These are phyloP conservation scores for Palythoa grandis DNA, from an alignment of 92 coral and sea anemone genomes.

Conservation along the genomic window DNA sequence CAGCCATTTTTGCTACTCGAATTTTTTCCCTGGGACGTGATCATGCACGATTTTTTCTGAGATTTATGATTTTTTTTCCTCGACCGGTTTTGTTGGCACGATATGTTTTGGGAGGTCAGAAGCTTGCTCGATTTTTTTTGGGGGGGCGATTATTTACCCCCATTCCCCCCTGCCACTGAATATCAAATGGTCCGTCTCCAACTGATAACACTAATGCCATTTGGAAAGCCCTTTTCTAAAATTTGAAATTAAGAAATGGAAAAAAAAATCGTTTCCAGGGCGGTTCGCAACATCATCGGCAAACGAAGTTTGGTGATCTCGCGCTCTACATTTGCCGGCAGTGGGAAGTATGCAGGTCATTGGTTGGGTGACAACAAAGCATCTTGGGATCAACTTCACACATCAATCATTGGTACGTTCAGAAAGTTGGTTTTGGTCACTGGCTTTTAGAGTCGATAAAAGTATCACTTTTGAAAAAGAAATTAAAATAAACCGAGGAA, in stretches of 20 bases:
- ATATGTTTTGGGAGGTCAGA: too few species aligned
- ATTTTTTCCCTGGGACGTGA: too few species aligned
- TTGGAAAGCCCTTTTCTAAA: too few species aligned
- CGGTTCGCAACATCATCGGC: constrained; percentile 31
- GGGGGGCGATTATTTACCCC: too few species aligned
- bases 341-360: constrained; percentile 93
- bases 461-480: not conserved
- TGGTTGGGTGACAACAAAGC: constrained; percentile 98
- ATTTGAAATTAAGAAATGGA: not conserved
- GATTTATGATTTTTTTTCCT: too few species aligned
- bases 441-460: not conserved
- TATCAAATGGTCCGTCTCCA: too few species aligned
- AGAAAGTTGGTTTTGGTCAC: not conserved
- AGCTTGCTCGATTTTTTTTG: too few species aligned
- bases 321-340: constrained; percentile 91
- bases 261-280: constrained; percentile 21
- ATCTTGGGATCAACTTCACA: constrained; percentile 80
- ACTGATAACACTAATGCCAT: too few species aligned
- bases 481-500: not conserved
- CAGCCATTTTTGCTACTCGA: too few species aligned
- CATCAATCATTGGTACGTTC: constrained; percentile 79
- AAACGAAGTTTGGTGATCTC: constrained; percentile 94
- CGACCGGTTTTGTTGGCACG: too few species aligned
- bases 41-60: too few species aligned
- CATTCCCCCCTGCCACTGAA: too few species aligned